Evolutionary conservation across 2,797 vertebrate species (phyloP).

Genomic region (Chiloscyllium punctatum): DNA sequence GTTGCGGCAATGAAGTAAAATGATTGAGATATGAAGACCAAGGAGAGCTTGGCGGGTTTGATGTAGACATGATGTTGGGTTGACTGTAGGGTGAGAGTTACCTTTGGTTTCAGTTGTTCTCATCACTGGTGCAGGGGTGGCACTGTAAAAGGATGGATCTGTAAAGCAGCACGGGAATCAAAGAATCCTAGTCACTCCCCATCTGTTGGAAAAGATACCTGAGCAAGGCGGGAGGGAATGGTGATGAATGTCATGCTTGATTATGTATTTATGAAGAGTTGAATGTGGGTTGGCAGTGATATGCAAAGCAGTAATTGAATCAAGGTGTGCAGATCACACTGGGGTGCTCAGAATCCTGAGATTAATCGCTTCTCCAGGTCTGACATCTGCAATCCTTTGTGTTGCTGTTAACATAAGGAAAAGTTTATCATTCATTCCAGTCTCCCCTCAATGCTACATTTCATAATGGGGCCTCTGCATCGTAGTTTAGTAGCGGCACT

Average conservation of each 20-base stretch:
- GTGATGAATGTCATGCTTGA: background rate
- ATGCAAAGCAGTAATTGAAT: background rate
- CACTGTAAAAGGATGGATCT: background rate
- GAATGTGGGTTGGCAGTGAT: background rate
- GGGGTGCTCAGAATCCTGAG: background rate
- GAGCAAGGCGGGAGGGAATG: background rate
- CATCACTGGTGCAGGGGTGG: background rate
- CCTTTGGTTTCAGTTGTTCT: background rate
- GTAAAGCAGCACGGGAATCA: background rate
- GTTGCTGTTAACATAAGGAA: background rate
- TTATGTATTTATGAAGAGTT: background rate
- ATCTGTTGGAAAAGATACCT: background rate
- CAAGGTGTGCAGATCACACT: background rate
- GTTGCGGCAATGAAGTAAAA: background rate
- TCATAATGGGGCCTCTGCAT: background rate
- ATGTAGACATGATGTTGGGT: background rate
- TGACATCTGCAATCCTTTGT: background rate
- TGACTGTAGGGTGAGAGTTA: background rate
- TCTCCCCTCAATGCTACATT: background rate
- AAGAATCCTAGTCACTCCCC: background rate
- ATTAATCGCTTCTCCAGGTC: background rate
- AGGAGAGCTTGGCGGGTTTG: background rate
- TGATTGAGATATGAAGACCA: background rate
- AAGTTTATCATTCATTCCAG: background rate
- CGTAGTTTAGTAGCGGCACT: background rate